Evolutionary conservation across 2,888 invertebrate genomes (phyloP), one percentile per base, ranked within the genome.

Genomic region (Girardia tigrina): DNA sequence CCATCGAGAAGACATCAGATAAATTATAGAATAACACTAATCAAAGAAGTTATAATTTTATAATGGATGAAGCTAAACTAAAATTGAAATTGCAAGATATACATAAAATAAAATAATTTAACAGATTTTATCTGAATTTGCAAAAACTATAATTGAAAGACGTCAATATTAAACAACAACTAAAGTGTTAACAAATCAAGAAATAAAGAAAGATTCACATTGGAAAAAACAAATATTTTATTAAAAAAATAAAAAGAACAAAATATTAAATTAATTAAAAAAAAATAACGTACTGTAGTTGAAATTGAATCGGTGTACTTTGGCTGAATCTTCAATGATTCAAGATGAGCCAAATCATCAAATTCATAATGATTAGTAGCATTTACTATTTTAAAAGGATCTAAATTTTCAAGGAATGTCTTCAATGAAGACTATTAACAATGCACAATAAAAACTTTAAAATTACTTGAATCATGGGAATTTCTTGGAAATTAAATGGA

Each of bases 401-500:
- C 90, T 79, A 98, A 85, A 70, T 88, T 89, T 83, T 95, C 94
- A 80, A 97, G 88, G 85, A 92, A 98, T 79, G 89, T 88, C 89
- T 91, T 26, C 20, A 27, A 26, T 12, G 6, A 8, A 20, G 12
- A 12, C 6, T 8, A 20, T 26, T 8, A 70, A 27, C n/a, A 8
- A 70, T 26, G n/a, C 12, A 27, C 20, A 20, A n/a, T 16, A 20
- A 70, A 70, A 27, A 12, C 26, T 16, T 26, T 26, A 8, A 20
- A 20, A 8, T 71, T 84, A 91, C 91, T 86, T 90, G 87, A 78
- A 94, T 92, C 80, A 88, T 88, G 23, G 90, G 88, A 82, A 95
- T 93, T 16, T 90, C 88, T 73, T 88, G 89, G 81, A 94, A 89
- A 83, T 93, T 93, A 84, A 98, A 98, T 0, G 95, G 95, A 29